Percentiles rank a stretch among this genome's conserved stretches.
Conservation (phyloP, 1,140 invertebrate genomes). For the Diachasma alloeum region DNA sequence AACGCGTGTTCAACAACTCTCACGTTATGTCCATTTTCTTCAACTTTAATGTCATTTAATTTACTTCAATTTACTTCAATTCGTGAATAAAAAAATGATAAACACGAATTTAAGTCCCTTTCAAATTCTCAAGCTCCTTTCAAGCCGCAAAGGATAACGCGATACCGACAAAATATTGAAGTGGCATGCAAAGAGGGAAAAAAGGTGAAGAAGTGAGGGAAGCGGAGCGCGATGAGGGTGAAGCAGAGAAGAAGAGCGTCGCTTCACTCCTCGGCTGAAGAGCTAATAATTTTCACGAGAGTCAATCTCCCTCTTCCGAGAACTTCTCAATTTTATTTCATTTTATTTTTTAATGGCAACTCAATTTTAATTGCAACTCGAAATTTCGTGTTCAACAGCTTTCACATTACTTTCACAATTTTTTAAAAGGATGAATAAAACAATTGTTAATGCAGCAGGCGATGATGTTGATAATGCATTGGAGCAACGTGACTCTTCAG, state of each 20-base stretch:
- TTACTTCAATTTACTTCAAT: too few relatives aligned
- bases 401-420: neutral
- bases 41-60: too few relatives aligned
- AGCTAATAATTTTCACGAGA: neutral
- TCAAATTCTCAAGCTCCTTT: too few relatives aligned
- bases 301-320: neutral
- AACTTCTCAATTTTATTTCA: constrained; percentile 27
- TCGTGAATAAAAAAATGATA: too few relatives aligned
- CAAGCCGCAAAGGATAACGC: too few relatives aligned
- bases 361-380: constrained; percentile 26
- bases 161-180: neutral
- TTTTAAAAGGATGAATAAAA: neutral
- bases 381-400: neutral
- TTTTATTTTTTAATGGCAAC: too few relatives aligned
- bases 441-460: neutral
- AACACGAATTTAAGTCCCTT: too few relatives aligned
- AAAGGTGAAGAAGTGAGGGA: neutral
- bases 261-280: constrained; percentile 1
- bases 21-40: too few relatives aligned
- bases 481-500: neutral
- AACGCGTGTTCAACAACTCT: neutral
- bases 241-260: neutral
- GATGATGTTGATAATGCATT: neutral
- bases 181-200: constrained; percentile 17
- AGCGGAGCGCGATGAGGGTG: neutral